Conservation (phyloP, 1,140 invertebrate genomes). For the Diabrotica undecimpunctata region DNA sequence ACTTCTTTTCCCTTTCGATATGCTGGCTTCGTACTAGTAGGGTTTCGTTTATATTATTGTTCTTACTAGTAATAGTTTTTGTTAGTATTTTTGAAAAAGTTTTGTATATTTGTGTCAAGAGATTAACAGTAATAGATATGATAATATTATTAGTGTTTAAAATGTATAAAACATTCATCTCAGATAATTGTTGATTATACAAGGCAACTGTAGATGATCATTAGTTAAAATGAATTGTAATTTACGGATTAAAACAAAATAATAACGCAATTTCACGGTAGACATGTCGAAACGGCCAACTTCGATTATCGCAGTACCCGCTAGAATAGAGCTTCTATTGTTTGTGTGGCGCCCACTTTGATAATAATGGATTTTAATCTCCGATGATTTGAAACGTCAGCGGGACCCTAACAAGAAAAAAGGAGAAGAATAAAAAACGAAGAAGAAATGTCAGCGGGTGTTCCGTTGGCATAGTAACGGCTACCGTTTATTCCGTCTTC, state of each 20-base stretch:
- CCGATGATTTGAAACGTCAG: not conserved
- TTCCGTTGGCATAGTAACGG: conserved; percentile 1
- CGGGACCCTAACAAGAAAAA: not conserved
- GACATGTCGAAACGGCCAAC: not conserved
- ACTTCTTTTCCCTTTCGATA: no score
- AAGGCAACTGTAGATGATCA: not conserved
- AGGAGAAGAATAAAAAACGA: not conserved
- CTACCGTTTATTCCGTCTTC: not conserved
- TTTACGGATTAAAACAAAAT: conserved; percentile 3
- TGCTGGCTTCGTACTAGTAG: no score
- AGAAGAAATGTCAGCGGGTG: not conserved
- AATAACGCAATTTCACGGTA: conserved; percentile 2
- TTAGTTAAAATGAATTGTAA: not conserved
- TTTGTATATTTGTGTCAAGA: no score
- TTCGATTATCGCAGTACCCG: conserved; percentile 1
- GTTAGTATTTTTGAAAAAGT: no score
- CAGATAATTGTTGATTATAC: no score
- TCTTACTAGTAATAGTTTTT: no score
- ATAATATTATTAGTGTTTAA: no score
- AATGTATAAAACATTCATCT: no score
- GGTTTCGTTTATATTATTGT: no score
- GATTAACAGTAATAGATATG: no score
- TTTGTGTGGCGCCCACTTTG: not conserved
- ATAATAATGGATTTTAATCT: not conserved
- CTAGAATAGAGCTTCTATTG: conserved; percentile 2